Conservation (phyloP, 1,140 invertebrate species). For the Heterodera schachtii region DNA sequence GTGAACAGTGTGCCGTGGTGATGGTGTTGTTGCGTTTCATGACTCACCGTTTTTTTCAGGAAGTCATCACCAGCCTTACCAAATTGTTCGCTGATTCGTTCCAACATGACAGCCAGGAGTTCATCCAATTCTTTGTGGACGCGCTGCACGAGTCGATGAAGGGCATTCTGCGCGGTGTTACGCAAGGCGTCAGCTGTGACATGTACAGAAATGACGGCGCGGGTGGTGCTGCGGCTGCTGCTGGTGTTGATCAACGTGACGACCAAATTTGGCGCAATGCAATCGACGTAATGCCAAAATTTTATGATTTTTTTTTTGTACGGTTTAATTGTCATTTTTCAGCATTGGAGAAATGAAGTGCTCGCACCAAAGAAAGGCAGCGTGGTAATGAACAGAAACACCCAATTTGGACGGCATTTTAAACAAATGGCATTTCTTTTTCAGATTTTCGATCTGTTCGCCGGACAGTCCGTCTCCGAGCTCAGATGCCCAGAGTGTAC, state of each 20-base stretch:
- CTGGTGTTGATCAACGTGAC: no score
- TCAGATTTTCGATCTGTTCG: constrained; percentile 72
- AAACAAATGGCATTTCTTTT: background rate
- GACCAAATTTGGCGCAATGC: no score
- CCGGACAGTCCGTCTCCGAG: constrained; percentile 83
- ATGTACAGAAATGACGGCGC: background rate
- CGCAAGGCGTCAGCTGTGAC: background rate
- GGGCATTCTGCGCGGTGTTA: constrained; percentile 26
- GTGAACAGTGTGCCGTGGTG: background rate
- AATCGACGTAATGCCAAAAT: no score
- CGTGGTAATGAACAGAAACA: constrained; percentile 70
- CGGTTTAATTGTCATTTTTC: background rate
- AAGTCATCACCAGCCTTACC: constrained; percentile 78
- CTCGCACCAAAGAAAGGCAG: constrained; percentile 72
- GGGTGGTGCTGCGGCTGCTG: no score
- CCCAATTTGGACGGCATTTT: background rate
- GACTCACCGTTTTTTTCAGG: constrained; percentile 17
- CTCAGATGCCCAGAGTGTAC: constrained; percentile 78
- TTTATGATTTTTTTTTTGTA: background rate
- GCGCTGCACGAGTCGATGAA: constrained; percentile 87
- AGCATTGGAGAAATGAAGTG: constrained; percentile 77
- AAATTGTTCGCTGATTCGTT: constrained; percentile 81
- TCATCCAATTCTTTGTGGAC: constrained; percentile 84
- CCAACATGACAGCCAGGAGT: constrained; percentile 86
- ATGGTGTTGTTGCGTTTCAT: background rate